Conservation (phyloP, 2,113 vertebrate genomes). For the Mirza zaza region DNA sequence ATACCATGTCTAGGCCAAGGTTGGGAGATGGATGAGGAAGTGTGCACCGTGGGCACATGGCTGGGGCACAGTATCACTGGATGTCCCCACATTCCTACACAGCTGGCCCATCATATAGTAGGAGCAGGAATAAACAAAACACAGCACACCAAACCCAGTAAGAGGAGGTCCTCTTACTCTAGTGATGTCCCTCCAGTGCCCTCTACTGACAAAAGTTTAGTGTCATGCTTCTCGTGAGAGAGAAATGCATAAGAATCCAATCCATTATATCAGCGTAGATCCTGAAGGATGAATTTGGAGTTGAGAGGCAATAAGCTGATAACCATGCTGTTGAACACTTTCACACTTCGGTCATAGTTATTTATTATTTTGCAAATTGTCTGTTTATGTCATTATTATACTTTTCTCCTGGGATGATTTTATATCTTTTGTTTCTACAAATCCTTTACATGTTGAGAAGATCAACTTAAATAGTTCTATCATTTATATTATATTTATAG, state of each 20-base stretch:
- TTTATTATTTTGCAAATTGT: background rate
- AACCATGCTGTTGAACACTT: background rate
- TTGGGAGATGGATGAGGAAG: background rate
- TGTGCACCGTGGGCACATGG: background rate
- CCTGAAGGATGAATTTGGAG: background rate
- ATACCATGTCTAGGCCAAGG: background rate
- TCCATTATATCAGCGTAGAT: background rate
- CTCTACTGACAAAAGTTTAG: background rate
- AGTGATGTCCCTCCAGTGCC: background rate
- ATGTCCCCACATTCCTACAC: background rate
- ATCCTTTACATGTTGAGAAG: background rate
- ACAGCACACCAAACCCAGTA: background rate
- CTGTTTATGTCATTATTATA: background rate
- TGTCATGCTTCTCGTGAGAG: background rate
- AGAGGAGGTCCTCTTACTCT: background rate
- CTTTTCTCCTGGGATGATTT: background rate
- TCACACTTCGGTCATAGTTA: background rate
- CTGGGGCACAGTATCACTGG: background rate
- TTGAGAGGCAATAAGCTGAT: background rate
- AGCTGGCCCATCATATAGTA: background rate
- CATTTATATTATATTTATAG: background rate
- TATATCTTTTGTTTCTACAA: constrained; percentile 1
- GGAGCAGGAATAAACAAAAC: background rate
- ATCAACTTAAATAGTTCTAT: background rate
- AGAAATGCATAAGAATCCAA: background rate